A percentile compares a stretch with the other conserved stretches of the same genome.
Conservation (phyloP, 2,888 invertebrate genomes). For the Cephonodes hylas region DNA sequence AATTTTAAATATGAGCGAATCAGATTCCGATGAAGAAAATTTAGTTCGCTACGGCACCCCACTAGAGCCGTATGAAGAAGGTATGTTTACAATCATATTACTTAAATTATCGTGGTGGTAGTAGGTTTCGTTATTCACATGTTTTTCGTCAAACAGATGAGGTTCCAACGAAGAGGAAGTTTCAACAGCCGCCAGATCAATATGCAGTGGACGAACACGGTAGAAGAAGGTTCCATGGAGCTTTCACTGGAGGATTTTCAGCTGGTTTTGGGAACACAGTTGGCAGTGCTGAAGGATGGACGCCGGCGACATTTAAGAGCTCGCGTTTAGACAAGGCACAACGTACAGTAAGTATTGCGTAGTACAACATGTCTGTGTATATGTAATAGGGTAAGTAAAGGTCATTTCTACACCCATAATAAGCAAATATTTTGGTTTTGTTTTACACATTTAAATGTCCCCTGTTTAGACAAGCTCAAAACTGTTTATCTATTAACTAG, state of each 20-base stretch:
- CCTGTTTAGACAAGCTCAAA: no score
- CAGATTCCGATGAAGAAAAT: conserved; percentile 83
- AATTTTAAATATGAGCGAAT: conserved; percentile 50
- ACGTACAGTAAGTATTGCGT: conserved; percentile 46
- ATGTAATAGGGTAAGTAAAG: background rate
- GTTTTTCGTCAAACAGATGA: conserved; percentile 81
- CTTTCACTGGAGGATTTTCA: conserved; percentile 98
- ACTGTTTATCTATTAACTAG: no score
- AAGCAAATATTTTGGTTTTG: background rate
- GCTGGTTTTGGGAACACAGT: conserved; percentile 99
- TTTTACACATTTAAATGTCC: background rate
- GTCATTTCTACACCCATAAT: background rate
- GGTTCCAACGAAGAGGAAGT: conserved; percentile 89
- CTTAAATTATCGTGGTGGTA: background rate
- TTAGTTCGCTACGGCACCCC: conserved; percentile 89
- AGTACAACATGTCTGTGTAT: background rate
- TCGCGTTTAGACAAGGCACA: conserved; percentile 85
- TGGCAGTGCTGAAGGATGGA: conserved; percentile 97
- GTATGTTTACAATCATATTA: conserved; percentile 62
- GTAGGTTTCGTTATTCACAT: background rate
- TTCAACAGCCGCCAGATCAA: conserved; percentile 88
- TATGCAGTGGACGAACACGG: conserved; percentile 94
- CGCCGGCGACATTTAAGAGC: conserved; percentile 94
- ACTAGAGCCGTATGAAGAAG: conserved; percentile 91
- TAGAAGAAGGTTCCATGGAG: conserved; percentile 96